Percentiles rank a stretch among this genome's conserved stretches.
phyloP scores from a whole-genome alignment of 2,797 vertebrate genomes.

The Ctenochaetus hawaiiensis region DNA sequence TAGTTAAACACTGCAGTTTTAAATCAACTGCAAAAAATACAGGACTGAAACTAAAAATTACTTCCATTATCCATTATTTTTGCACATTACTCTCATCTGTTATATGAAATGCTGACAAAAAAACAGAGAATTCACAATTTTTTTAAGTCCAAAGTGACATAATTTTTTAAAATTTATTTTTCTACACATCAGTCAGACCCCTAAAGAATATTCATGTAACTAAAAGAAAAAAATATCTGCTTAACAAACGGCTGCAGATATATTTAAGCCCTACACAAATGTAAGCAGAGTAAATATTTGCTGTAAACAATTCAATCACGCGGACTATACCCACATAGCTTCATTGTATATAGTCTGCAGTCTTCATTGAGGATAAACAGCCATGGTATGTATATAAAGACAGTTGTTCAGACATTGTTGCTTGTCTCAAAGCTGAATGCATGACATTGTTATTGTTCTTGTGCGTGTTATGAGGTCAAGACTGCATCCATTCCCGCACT shows the following conservation, averaged over 20 bases:
- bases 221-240: no score
- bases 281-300: neutral
- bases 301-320: neutral
- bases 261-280: neutral
- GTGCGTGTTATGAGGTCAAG: constrained; percentile 19
- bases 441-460: constrained; percentile 23
- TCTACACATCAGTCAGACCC: no score
- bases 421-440: neutral
- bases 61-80: neutral
- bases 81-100: neutral
- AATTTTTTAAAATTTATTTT: no score
- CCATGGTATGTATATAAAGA: neutral
- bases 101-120: neutral
- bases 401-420: neutral
- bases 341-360: neutral
- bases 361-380: neutral
- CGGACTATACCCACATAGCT: neutral
- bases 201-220: no score
- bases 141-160: neutral
- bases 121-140: neutral
- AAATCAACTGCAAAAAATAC: neutral
- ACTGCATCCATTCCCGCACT: constrained; percentile 24
- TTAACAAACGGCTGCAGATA: neutral
- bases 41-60: neutral
- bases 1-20: neutral